Percentiles rank a stretch among this genome's conserved stretches.
Evolutionary conservation across 2,888 invertebrate genomes (phyloP).

Genomic region (Polyommatus icarus): DNA sequence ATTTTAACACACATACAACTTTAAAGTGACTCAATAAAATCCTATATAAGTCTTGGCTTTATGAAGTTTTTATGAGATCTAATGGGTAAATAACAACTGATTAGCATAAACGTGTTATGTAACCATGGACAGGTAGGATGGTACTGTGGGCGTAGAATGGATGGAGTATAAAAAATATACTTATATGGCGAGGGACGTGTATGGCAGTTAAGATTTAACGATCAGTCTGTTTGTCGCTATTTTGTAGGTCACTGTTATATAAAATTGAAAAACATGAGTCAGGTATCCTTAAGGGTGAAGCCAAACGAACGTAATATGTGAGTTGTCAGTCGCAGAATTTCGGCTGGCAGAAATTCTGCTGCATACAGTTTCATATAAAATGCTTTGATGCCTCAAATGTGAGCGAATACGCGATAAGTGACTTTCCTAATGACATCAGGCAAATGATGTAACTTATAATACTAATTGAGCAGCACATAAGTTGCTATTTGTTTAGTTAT

Average conservation of each 20-base stretch:
- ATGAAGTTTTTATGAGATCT: background rate
- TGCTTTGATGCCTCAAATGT: background rate
- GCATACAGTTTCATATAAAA: background rate
- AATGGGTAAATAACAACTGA: slow-evolving; percentile 16
- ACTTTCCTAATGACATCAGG: background rate
- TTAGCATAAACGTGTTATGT: slow-evolving; percentile 1
- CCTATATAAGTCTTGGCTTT: background rate
- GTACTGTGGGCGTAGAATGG: background rate
- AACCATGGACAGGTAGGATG: slow-evolving; percentile 14
- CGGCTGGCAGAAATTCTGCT: too few relatives aligned
- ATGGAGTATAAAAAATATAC: slow-evolving; percentile 7
- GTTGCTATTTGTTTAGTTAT: background rate
- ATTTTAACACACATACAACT: background rate
- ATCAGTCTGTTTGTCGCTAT: background rate
- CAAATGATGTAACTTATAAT: background rate
- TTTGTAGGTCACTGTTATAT: slow-evolving; percentile 17
- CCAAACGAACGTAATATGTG: too few relatives aligned
- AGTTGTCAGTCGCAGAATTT: too few relatives aligned
- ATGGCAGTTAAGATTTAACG: background rate
- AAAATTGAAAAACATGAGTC: background rate
- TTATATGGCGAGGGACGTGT: slow-evolving; percentile 3
- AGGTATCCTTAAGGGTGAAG: background rate
- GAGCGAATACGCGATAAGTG: background rate
- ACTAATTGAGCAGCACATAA: background rate
- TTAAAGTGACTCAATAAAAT: background rate